Base-by-base conservation (phyloP, 2,113 vertebrate genomes). In the Rutilus rutilus region DNA sequence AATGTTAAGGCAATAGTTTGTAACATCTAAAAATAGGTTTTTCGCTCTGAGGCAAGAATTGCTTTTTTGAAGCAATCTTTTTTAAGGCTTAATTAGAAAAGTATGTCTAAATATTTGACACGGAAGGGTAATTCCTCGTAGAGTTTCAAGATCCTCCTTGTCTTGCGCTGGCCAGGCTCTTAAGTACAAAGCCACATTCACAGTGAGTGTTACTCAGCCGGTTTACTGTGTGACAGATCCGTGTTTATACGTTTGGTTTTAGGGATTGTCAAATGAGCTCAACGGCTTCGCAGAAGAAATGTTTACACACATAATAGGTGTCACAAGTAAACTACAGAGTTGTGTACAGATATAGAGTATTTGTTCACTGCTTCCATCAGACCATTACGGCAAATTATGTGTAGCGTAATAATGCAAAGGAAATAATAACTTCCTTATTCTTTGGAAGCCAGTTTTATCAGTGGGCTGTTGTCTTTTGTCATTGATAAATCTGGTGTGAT, bases 101-200 rank as follows among this genome's bases (percentile, higher is more conserved):
- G 11, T 45, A 25, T 64, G 39, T 80, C 39, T 80, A 25, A 30
- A 65, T 64, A 47, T 45, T 47, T 64, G n/a, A 47, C 23, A 8
- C 6, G 2, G 39, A 82, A 65, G 80, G 79, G 60, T 67, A 82
- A 67, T 82, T 82, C 79, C 62, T 82, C 10, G 0, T 1, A 50
- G 1, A 7, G 60, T 82, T 82, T 82, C 62, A 23, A 67, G 60
- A 65, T 82, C 79, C 79, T 67, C 9, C 27, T 82, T 82, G 62
- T 62, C 10, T 47, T 30, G 9, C 19, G 1, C 25, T 64, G 23
- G 4, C 11, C 5, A 27, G 11, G 11, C 23, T 47, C 39, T 64
- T 45, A 39, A 60, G 14, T 25, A 81, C 59, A 64, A 64, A 80
- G n/a, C 5, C 45, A 19, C 14, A 11, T 33, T 57, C 25, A 27